Evolutionary conservation across 2,113 vertebrate species (phyloP).

Genomic region (human (Homo sapiens)): DNA sequence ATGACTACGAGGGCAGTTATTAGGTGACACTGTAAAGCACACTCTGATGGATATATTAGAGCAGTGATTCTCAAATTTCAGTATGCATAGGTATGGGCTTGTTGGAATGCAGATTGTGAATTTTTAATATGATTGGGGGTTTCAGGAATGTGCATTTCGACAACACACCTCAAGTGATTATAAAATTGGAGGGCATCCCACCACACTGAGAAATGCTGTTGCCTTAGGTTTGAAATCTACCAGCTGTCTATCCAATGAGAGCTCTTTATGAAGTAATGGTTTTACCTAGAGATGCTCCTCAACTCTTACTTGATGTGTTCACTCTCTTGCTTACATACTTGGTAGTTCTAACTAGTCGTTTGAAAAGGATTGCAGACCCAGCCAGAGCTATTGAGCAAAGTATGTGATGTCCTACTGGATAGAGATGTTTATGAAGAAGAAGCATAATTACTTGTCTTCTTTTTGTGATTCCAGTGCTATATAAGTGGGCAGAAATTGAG

Average conservation of each 20-base stretch:
- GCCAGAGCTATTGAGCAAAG: slow-evolving; percentile 32
- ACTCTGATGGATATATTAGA: not conserved
- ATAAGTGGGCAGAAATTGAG: not conserved
- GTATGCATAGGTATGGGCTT: not conserved
- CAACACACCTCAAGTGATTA: not conserved
- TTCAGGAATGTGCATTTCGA: not conserved
- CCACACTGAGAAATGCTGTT: not conserved
- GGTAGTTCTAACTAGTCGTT: slow-evolving; percentile 13
- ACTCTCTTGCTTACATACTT: not conserved
- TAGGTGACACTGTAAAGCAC: not conserved
- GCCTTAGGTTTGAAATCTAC: not conserved
- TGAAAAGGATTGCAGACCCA: slow-evolving; percentile 24
- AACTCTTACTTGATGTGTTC: not conserved
- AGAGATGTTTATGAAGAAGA: slow-evolving; percentile 38
- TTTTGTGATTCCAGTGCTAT: not conserved
- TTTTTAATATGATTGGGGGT: not conserved
- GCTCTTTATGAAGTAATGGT: not conserved
- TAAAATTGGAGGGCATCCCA: not conserved
- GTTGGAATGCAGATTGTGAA: not conserved
- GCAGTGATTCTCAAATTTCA: not conserved
- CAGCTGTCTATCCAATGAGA: not conserved
- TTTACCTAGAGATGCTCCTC: not conserved
- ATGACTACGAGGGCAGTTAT: not conserved
- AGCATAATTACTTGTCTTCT: not conserved
- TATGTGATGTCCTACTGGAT: not conserved